phyloP scores from a whole-genome alignment of 2,888 invertebrate genomes.

The Tyria jacobaeae region DNA sequence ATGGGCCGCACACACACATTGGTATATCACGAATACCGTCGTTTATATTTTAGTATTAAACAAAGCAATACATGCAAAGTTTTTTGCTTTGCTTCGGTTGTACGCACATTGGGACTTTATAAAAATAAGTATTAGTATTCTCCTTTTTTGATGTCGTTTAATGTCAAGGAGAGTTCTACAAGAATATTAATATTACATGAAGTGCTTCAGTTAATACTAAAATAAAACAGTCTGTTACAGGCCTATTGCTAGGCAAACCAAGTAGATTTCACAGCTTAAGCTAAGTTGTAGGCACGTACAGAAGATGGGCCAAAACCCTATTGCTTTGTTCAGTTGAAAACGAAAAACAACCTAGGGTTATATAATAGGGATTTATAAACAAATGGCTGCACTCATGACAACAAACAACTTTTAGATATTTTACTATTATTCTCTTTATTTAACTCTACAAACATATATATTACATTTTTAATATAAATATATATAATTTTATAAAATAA shows the following conservation, averaged over 20 bases:
- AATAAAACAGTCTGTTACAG: constrained; percentile 3
- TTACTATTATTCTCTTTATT: too few species aligned
- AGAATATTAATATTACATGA: too few species aligned
- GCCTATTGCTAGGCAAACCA: constrained; percentile 11
- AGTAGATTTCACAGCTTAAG: constrained; percentile 20
- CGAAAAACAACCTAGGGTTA: background rate
- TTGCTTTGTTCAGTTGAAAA: constrained; percentile 16
- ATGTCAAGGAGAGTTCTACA: too few species aligned
- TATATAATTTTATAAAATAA: too few species aligned
- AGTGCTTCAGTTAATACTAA: constrained; percentile 1
- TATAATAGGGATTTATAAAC: too few species aligned
- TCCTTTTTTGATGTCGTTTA: too few species aligned
- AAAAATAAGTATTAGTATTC: background rate
- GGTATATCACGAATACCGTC: constrained; percentile 1
- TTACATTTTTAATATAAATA: too few species aligned
- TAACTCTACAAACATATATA: too few species aligned
- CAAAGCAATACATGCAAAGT: too few species aligned
- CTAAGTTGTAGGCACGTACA: constrained; percentile 24
- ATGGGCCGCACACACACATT: background rate
- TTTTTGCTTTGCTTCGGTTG: too few species aligned
- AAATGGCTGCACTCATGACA: background rate
- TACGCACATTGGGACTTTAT: background rate
- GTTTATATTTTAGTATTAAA: constrained; percentile 5
- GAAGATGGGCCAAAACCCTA: constrained; percentile 18
- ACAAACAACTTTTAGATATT: background rate